Conservation (phyloP, 1,140 invertebrate genomes). For the Nebria ingens region DNA sequence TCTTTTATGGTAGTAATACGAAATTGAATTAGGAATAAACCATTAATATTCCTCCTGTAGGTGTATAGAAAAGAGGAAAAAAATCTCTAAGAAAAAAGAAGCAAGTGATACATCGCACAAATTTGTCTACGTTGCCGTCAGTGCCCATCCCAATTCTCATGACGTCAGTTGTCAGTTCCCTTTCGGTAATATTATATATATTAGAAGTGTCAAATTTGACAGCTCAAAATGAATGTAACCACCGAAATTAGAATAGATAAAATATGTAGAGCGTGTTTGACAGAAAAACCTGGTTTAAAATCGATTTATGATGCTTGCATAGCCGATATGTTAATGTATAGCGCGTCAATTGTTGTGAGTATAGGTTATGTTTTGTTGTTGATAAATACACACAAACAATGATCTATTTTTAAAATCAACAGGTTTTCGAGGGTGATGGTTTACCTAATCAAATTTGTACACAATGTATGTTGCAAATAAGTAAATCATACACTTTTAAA, state of each 20-base stretch:
- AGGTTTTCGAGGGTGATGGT: neutral
- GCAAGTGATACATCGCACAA: no score
- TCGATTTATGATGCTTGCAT: neutral
- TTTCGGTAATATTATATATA: no score
- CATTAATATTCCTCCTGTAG: no score
- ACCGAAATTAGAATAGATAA: neutral
- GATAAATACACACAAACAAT: neutral
- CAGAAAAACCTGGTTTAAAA: neutral
- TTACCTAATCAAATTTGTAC: neutral
- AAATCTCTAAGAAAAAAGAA: no score
- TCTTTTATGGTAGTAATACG: no score
- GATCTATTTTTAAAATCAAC: neutral
- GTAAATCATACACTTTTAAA: slow-evolving; percentile 4
- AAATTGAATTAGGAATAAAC: no score
- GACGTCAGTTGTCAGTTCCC: no score
- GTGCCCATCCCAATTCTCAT: no score
- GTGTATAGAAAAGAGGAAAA: no score
- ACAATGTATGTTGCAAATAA: slow-evolving; percentile 3
- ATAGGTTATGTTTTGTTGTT: slow-evolving; percentile 1
- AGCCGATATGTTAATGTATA: slow-evolving; percentile 2
- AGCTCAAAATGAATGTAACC: neutral
- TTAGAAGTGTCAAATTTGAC: neutral
- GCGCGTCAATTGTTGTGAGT: neutral
- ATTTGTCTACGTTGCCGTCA: no score
- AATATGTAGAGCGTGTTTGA: slow-evolving; percentile 1